A percentile compares a stretch with the other conserved stretches of the same genome.
These are phyloP conservation scores for Sweltsa coloradensis DNA, from an alignment of 1,140 invertebrate species.

Conservation along the genomic window DNA sequence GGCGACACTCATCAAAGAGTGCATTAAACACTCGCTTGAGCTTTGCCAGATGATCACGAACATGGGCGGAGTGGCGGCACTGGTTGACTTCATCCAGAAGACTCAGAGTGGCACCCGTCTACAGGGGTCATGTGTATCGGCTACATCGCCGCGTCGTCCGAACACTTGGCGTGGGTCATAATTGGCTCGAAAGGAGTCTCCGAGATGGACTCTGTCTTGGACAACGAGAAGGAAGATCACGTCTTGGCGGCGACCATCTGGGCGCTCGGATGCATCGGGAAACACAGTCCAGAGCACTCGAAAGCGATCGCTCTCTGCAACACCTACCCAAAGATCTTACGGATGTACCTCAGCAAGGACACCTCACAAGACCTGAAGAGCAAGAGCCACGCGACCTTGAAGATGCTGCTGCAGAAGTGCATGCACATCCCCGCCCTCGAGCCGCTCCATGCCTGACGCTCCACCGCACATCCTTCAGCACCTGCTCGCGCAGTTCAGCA, in stretches of 20 bases:
- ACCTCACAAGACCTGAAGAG: constrained; percentile 49
- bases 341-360: constrained; percentile 30
- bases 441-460: constrained; percentile 51
- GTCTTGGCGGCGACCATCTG: constrained; percentile 53
- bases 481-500: constrained; percentile 65
- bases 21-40: constrained; percentile 63
- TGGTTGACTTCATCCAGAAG: constrained; percentile 35
- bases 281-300: constrained; percentile 65
- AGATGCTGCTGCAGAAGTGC: constrained; percentile 60
- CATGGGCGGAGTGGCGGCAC: constrained; percentile 35
- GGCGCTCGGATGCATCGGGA: constrained; percentile 66
- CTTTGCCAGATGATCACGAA: constrained; percentile 38
- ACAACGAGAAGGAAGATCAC: constrained; percentile 44
- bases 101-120: constrained; percentile 31
- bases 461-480: constrained; percentile 66
- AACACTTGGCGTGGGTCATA: constrained; percentile 35
- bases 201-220: constrained; percentile 45
- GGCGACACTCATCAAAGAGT: constrained; percentile 56
- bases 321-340: constrained; percentile 40
- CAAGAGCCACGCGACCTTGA: constrained; percentile 46
- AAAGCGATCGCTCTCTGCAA: constrained; percentile 54
- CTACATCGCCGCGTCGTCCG: constrained; percentile 36
- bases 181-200: constrained; percentile 40
- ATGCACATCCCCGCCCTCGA: constrained; percentile 55
- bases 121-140: constrained; percentile 38